A percentile compares a stretch with the other conserved stretches of the same genome.
Conservation (phyloP, 2,797 vertebrate species). For the Mallotus villosus region DNA sequence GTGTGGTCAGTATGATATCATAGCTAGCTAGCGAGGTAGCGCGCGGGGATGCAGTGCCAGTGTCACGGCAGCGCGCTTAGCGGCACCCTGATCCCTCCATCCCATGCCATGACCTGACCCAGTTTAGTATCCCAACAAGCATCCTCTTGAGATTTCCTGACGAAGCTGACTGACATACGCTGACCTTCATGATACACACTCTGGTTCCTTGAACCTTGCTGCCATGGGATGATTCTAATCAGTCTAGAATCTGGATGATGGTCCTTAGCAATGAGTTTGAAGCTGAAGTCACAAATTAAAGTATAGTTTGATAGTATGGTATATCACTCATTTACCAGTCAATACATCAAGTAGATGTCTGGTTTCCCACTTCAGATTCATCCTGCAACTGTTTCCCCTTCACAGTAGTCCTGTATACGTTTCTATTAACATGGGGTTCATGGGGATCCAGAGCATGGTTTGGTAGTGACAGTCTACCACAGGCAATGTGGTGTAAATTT, state of each 20-base stretch:
- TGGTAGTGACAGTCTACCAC: too few relatives aligned
- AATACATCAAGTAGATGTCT: too few relatives aligned
- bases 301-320: too few relatives aligned
- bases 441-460: not conserved
- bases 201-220: not conserved
- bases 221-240: not conserved
- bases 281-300: too few relatives aligned
- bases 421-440: constrained; percentile 4
- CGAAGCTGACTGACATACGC: not conserved
- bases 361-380: not conserved
- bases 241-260: too few relatives aligned
- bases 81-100: constrained; percentile 50
- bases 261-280: too few relatives aligned
- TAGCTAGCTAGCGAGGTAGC: not conserved
- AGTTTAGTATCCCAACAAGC: constrained; percentile 32
- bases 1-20: constrained; percentile 1
- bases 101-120: constrained; percentile 68
- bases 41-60: constrained; percentile 30
- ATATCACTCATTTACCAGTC: not conserved
- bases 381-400: not conserved
- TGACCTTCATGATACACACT: not conserved
- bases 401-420: not conserved
- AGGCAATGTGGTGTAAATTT: not conserved
- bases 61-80: constrained; percentile 24
- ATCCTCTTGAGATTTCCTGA: not conserved